Percentiles rank a stretch among this genome's conserved stretches.
phyloP scores from a whole-genome alignment of 2,797 vertebrate species.

The Thripadectes ignobilis region DNA sequence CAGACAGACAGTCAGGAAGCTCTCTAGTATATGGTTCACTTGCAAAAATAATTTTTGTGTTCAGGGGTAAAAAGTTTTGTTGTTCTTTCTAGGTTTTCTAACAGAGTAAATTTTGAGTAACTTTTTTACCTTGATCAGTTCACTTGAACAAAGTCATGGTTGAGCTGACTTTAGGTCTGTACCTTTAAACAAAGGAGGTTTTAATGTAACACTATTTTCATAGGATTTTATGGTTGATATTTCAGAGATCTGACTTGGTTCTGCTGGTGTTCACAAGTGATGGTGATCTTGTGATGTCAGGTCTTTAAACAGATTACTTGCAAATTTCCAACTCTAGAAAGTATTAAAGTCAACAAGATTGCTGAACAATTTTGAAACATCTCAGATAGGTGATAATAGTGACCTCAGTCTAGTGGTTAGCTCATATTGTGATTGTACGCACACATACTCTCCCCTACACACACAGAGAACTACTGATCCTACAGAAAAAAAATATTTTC shows the following conservation, averaged over 20 bases:
- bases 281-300: neutral
- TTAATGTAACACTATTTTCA: neutral
- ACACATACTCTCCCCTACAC: neutral
- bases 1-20: neutral
- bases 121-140: neutral
- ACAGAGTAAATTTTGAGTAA: neutral
- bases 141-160: neutral
- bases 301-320: neutral
- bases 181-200: neutral
- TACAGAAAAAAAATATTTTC: neutral
- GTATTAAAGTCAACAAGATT: neutral
- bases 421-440: neutral
- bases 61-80: neutral
- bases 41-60: neutral
- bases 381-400: neutral
- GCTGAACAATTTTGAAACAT: neutral
- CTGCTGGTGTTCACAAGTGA: neutral
- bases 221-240: neutral
- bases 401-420: neutral
- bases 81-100: neutral
- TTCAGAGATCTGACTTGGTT: neutral
- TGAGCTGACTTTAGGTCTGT: neutral
- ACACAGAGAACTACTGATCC: neutral
- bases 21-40: neutral
- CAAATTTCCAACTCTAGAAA: neutral